Base-by-base conservation (phyloP, 2,113 vertebrate genomes). In the Grammomys dolichurus region DNA sequence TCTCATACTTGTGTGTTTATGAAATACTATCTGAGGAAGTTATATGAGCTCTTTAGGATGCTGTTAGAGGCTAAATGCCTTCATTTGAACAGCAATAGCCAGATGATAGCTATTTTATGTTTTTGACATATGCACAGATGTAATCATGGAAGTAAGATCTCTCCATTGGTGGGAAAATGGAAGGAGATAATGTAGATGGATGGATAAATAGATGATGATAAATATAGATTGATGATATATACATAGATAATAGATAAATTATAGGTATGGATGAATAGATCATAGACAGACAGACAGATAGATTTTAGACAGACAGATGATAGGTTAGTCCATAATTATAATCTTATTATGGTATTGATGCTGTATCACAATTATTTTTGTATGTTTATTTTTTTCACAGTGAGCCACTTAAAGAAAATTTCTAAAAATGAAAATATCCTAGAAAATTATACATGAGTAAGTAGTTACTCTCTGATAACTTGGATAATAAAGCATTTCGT, bases 1-100 rank as follows among this genome's bases (percentile, higher is more conserved):
- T 86, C n/a, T 31, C 9, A 80, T 58, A 70, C 3, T 40, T 51
- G 31, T 17, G 3, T n/a, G 20, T 70, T 3, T 51, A 48, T 81
- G n/a, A 92, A 51, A 87, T 51, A 96, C 72, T 92, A 75, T 13
- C 13, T 76, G 36, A 26, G 9, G 5, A 63, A 77, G 81, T 73
- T 87, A 72, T 40, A 40, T 40, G 11, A 91, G 70, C 22, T 73
- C 43, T 72, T 63, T 81, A 63, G 90, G 28, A 84, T 51, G 16
- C 4, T 36, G 22, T 40, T 85, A 93, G 20, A 96, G 7, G 60
- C 20, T 54, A 48, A 86, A 81, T 72, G 72, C 5, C 19, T 95
- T 65, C 76, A 90, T 87, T 87, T 93, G 72, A 87, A 48, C 24
- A 65, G 28, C 75, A 19, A 89, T 78, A 87, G 80, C 73, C 17